A percentile compares a stretch with the other conserved stretches of the same genome.
Evolutionary conservation across 2,888 invertebrate species (phyloP).

Genomic region (Crepidodera aurea): DNA sequence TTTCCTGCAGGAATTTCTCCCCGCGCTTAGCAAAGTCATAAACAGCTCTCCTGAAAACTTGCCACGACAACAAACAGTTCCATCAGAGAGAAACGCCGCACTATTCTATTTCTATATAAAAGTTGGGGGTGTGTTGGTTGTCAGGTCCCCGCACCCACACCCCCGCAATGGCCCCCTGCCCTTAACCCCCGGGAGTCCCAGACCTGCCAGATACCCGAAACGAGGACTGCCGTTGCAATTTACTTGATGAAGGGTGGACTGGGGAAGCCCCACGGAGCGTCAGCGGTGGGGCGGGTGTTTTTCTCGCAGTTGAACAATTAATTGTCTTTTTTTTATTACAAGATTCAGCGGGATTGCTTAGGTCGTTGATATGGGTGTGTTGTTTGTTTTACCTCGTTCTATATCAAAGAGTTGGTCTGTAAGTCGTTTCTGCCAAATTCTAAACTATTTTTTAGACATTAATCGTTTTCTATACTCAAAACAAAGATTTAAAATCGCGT

Average conservation of each 20-base stretch:
- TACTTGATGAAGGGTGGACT: slow-evolving; percentile 61
- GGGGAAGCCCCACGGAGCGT: slow-evolving; percentile 36
- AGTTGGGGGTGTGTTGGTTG: slow-evolving; percentile 27
- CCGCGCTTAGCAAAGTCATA: neutral
- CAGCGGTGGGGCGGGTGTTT: slow-evolving; percentile 10
- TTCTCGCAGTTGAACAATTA: neutral
- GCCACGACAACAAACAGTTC: slow-evolving; percentile 21
- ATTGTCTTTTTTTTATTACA: neutral
- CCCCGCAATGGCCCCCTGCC: slow-evolving; percentile 46
- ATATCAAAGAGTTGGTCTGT: too few species aligned
- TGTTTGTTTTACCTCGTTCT: too few species aligned
- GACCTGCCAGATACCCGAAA: slow-evolving; percentile 61
- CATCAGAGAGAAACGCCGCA: slow-evolving; percentile 24
- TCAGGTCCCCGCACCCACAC: slow-evolving; percentile 20
- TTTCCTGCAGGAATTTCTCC: neutral
- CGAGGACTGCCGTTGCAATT: slow-evolving; percentile 61
- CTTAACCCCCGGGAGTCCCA: slow-evolving; percentile 55
- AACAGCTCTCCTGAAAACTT: slow-evolving; percentile 5
- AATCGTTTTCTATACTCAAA: too few species aligned
- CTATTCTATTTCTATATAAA: slow-evolving; percentile 30
- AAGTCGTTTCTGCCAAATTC: too few species aligned
- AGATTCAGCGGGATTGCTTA: too few species aligned
- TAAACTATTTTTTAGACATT: too few species aligned
- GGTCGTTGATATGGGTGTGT: too few species aligned
- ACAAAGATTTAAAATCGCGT: too few species aligned